Conservation (phyloP, 2,888 invertebrate genomes). For the Lepidochitona cinerea region DNA sequence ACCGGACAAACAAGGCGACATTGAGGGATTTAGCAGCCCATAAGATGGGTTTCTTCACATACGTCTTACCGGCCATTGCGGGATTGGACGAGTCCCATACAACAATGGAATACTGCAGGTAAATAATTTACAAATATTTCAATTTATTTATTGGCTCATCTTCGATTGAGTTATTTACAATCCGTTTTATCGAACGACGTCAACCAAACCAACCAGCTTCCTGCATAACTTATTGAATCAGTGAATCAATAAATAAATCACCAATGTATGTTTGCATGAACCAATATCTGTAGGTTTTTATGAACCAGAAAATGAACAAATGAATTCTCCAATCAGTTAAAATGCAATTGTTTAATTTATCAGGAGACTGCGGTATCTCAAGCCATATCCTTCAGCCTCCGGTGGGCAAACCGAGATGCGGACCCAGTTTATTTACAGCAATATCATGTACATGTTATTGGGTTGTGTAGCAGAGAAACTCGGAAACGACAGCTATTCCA, state of each 20-base stretch:
- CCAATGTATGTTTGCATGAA: no score
- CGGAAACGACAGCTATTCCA: background rate
- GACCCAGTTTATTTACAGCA: background rate
- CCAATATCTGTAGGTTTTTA: no score
- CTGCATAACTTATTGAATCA: no score
- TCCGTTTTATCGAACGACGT: no score
- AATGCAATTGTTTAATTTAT: background rate
- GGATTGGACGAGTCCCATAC: background rate
- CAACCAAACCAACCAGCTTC: no score
- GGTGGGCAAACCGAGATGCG: background rate
- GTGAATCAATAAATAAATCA: no score
- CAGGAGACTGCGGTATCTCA: background rate
- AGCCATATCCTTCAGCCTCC: background rate
- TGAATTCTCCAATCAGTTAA: no score
- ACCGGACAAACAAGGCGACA: slow-evolving; percentile 28
- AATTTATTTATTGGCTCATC: no score
- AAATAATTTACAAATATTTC: no score
- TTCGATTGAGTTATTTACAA: background rate
- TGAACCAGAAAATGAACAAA: no score
- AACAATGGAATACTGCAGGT: background rate
- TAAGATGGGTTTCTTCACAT: slow-evolving; percentile 25
- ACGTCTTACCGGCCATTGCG: background rate
- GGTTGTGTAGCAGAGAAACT: slow-evolving; percentile 4
- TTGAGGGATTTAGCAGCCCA: slow-evolving; percentile 39
- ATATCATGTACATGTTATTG: background rate